These are phyloP conservation scores for Trinectes maculatus DNA, from an alignment of 2,113 vertebrate species.

Conservation along the genomic window DNA sequence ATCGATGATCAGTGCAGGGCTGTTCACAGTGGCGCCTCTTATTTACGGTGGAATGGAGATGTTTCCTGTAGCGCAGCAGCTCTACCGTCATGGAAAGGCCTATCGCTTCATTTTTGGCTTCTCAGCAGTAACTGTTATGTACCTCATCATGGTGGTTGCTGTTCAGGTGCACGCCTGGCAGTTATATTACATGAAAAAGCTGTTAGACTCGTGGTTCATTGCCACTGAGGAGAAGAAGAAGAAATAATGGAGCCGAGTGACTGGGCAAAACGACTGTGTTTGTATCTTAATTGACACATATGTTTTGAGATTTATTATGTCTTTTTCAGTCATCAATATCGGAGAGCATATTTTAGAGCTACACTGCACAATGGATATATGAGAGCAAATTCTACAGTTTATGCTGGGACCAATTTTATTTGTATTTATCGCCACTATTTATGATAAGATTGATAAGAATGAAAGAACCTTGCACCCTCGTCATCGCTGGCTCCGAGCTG, in stretches of 20 bases:
- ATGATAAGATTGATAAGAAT: neutral
- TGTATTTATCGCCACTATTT: neutral
- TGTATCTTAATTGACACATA: conserved; percentile 13
- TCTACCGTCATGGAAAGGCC: conserved; percentile 96
- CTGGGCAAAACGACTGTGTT: conserved; percentile 29
- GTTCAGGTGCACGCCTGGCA: conserved; percentile 97
- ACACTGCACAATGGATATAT: neutral
- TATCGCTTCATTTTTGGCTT: conserved; percentile 96
- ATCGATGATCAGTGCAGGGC: conserved; percentile 95
- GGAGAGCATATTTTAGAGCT: neutral
- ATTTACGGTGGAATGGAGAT: conserved; percentile 99
- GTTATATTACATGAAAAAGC: conserved; percentile 97
- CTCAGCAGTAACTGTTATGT: conserved; percentile 94
- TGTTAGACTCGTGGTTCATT: conserved; percentile 96
- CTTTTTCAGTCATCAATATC: conserved; percentile 6
- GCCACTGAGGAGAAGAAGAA: conserved; percentile 97
- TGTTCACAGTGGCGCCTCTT: conserved; percentile 94
- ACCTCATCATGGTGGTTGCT: conserved; percentile 90
- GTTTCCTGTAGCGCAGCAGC: conserved; percentile 96
- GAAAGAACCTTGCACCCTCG: neutral
- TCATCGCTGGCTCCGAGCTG: neutral
- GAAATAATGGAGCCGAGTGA: conserved; percentile 68
- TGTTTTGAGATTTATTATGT: conserved; percentile 8
- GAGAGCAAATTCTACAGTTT: neutral
- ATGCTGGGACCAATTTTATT: neutral